Evolutionary conservation across 1,140 invertebrate genomes (phyloP).

Genomic region (Heliconius hewitsoni): DNA sequence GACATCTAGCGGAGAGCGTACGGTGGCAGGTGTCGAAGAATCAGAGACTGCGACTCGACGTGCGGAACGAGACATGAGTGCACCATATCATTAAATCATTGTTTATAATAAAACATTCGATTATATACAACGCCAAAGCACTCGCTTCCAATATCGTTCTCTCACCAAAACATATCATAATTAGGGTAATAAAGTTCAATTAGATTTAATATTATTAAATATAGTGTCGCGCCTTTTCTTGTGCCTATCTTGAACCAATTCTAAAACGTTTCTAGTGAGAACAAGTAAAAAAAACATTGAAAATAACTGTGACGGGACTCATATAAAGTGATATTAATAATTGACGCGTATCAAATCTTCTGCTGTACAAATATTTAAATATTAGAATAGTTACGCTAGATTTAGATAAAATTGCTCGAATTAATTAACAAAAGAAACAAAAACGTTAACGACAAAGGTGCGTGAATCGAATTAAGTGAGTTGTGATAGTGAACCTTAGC

Average conservation of each 20-base stretch:
- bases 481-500: conserved; percentile 37
- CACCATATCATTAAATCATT: conserved; percentile 28
- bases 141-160: conserved; percentile 75
- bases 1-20: conserved; percentile 64
- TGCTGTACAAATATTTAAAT: conserved; percentile 34
- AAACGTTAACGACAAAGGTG: background rate
- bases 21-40: conserved; percentile 75
- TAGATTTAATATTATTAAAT: conserved; percentile 58
- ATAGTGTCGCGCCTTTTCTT: conserved; percentile 73
- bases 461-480: conserved; percentile 24
- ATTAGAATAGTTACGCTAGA: conserved; percentile 60
- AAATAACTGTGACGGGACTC: conserved; percentile 66
- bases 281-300: conserved; percentile 28
- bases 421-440: conserved; percentile 23
- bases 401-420: conserved; percentile 45
- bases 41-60: conserved; percentile 75
- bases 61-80: conserved; percentile 76
- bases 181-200: conserved; percentile 65
- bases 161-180: conserved; percentile 73
- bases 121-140: conserved; percentile 71
- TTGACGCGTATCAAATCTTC: conserved; percentile 41
- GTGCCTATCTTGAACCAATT: conserved; percentile 75
- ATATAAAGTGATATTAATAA: conserved; percentile 50
- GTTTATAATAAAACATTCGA: conserved; percentile 42
- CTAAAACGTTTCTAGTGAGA: conserved; percentile 69